Percentiles rank a stretch among this genome's conserved stretches.
Conservation (phyloP, 2,797 vertebrate genomes). For the Fratercula arctica region DNA sequence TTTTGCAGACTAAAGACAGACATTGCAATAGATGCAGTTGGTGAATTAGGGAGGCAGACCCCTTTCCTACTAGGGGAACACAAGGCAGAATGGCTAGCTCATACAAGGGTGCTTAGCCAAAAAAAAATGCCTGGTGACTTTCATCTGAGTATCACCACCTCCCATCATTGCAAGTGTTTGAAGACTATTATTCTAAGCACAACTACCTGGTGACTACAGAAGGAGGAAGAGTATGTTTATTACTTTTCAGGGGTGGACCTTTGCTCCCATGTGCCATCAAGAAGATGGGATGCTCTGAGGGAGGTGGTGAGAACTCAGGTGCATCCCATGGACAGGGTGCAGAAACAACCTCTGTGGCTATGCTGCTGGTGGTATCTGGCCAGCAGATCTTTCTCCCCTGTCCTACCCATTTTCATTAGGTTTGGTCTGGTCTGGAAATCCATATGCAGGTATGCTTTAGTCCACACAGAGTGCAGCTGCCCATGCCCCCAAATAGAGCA, state of each 20-base stretch:
- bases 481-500: neutral
- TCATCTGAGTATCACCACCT: neutral
- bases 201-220: neutral
- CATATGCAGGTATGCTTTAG: neutral
- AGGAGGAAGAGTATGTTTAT: neutral
- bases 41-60: neutral
- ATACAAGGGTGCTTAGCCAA: neutral
- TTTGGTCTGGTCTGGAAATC: neutral
- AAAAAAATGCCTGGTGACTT: neutral
- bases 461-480: neutral
- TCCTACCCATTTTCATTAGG: neutral
- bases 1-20: neutral
- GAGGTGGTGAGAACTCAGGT: neutral
- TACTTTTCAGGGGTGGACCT: neutral
- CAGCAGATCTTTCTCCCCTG: neutral
- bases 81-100: neutral
- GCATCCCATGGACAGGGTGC: accelerated
- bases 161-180: neutral
- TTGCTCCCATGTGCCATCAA: accelerated
- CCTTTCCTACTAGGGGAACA: accelerated
- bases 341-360: neutral
- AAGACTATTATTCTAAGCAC: neutral
- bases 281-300: neutral
- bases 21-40: neutral
- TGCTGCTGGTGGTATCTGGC: neutral